A percentile compares a stretch with the other conserved stretches of the same genome.
Evolutionary conservation across 2,888 invertebrate species (phyloP).

Genomic region (Sinotaia quadrata): DNA sequence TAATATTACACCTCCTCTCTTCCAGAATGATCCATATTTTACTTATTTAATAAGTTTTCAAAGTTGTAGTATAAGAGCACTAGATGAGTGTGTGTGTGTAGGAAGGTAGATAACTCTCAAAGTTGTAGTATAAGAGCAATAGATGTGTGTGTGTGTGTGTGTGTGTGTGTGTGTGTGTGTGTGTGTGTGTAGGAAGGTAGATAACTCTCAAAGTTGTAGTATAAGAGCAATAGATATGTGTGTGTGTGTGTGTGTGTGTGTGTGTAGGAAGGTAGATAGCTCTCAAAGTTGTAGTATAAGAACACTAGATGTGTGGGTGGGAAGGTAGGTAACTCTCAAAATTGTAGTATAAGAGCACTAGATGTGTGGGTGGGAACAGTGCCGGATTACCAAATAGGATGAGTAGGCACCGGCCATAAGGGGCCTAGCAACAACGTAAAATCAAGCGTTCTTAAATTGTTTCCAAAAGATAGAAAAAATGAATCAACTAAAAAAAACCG

Average conservation of each 20-base stretch:
- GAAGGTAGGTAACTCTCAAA: not conserved
- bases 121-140: not conserved
- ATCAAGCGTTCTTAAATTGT: too few species aligned
- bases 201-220: too few species aligned
- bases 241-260: constrained; percentile 4
- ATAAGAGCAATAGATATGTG: not conserved
- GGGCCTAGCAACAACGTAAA: too few species aligned
- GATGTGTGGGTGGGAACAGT: not conserved
- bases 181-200: constrained; percentile 15
- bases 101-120: not conserved
- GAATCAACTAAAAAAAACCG: too few species aligned
- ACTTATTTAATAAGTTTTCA: too few species aligned
- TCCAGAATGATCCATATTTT: too few species aligned
- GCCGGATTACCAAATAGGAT: too few species aligned
- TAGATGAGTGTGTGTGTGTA: not conserved
- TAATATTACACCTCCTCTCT: too few species aligned
- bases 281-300: not conserved
- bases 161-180: constrained; percentile 15
- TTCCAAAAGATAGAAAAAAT: too few species aligned
- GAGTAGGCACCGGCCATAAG: too few species aligned
- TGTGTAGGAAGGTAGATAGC: not conserved
- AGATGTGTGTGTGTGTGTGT: not conserved
- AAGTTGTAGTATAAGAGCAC: too few species aligned
- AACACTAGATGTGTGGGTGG: not conserved
- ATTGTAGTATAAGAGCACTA: not conserved